phyloP scores from a whole-genome alignment of 2,888 invertebrate genomes.

The Biston stratarius region DNA sequence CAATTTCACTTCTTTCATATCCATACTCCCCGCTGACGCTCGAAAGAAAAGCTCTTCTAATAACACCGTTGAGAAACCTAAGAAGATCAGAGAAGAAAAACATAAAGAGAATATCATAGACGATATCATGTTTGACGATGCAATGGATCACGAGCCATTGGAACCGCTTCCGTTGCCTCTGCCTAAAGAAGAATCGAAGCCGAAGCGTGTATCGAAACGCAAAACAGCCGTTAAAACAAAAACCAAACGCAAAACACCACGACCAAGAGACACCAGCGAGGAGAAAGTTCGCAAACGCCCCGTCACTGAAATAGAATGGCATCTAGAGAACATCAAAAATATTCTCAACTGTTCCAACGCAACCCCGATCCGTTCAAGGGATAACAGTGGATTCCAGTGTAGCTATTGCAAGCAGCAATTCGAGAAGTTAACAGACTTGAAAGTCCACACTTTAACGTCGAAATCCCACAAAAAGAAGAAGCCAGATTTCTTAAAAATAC shows the following conservation, averaged over 20 bases:
- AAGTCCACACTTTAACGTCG: conserved; percentile 57
- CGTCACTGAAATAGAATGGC: conserved; percentile 65
- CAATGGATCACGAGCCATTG: conserved; percentile 34
- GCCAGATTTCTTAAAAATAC: conserved; percentile 60
- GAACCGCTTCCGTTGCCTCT: conserved; percentile 15
- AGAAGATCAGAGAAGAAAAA: conserved; percentile 22
- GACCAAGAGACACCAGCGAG: conserved; percentile 18
- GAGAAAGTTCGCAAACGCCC: conserved; percentile 44
- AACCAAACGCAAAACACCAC: conserved; percentile 26
- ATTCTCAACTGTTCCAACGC: conserved; percentile 68
- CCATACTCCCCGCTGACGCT: conserved; percentile 55
- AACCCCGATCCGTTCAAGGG: conserved; percentile 64
- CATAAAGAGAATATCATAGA: conserved; percentile 29
- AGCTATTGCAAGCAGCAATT: conserved; percentile 70
- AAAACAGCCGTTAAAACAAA: conserved; percentile 15
- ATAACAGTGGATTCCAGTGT: conserved; percentile 63
- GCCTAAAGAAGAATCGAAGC: conserved; percentile 18
- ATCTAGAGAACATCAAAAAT: conserved; percentile 66
- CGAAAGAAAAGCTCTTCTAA: conserved; percentile 30
- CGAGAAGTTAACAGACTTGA: conserved; percentile 60
- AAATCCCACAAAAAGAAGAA: conserved; percentile 45
- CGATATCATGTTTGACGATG: conserved; percentile 25
- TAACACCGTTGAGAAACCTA: conserved; percentile 13
- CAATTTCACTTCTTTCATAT: conserved; percentile 61
- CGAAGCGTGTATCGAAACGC: conserved; percentile 19